Conservation (phyloP, 2,113 vertebrate species). For the Petrocephalus microphthalmus region DNA sequence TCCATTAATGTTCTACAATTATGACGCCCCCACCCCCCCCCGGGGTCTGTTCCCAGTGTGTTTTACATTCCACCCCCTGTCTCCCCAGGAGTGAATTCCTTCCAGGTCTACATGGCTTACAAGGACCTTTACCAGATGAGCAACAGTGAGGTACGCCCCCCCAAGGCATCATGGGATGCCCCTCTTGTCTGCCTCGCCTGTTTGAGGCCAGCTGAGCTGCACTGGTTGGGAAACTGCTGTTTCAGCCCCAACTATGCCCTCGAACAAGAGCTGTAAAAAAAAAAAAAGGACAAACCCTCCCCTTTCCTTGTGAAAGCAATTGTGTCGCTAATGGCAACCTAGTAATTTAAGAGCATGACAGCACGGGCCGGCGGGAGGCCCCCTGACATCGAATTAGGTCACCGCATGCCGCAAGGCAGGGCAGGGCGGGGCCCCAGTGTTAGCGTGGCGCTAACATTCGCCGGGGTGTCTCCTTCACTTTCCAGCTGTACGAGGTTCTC, state of each 20-base stretch:
- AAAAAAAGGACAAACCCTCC: background rate
- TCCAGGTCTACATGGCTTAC: slow-evolving; percentile 97
- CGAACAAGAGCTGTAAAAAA: background rate
- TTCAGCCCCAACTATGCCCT: background rate
- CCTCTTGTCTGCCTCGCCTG: background rate
- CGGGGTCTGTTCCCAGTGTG: background rate
- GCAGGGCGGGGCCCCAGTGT: background rate
- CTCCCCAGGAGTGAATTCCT: slow-evolving; percentile 82
- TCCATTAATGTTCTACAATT: background rate
- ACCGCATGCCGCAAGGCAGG: background rate
- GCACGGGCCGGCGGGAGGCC: background rate
- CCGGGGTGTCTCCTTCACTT: background rate
- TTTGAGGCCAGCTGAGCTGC: background rate
- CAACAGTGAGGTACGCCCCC: slow-evolving; percentile 80
- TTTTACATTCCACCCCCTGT: background rate
- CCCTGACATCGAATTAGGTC: background rate
- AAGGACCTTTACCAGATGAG: slow-evolving; percentile 96
- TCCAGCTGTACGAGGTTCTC: slow-evolving; percentile 90
- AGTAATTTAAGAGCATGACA: background rate
- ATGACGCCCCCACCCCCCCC: background rate
- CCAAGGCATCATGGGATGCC: background rate
- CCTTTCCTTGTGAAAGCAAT: background rate
- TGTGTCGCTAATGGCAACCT: too few relatives aligned
- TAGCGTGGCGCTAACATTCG: background rate
- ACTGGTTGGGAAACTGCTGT: too few relatives aligned